Conservation (phyloP, 2,113 vertebrate species). For the Bubo bubo region DNA sequence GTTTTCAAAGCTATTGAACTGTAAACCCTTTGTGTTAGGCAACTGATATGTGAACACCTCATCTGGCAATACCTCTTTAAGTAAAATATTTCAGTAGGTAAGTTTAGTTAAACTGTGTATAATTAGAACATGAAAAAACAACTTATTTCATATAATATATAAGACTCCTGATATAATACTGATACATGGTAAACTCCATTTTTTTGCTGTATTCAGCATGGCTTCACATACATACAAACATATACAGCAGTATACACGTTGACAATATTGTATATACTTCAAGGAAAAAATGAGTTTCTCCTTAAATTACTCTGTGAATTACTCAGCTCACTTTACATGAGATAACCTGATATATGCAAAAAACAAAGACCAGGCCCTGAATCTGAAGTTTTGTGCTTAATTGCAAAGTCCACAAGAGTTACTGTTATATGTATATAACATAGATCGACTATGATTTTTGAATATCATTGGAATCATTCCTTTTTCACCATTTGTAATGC, state of each 20-base stretch:
- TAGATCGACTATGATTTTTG: not conserved
- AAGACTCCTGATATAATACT: not conserved
- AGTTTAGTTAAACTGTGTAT: not conserved
- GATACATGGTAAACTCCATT: not conserved
- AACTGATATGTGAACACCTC: slow-evolving; percentile 27
- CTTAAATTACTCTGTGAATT: not conserved
- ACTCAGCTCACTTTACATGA: not conserved
- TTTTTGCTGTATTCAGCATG: not conserved
- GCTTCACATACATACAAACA: not conserved
- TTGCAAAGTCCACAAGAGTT: not conserved
- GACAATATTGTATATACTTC: not conserved
- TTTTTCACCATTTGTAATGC: not conserved
- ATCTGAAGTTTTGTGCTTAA: not conserved
- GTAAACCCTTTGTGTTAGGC: not conserved
- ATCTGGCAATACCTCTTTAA: not conserved
- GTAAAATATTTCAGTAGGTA: not conserved
- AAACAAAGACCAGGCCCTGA: not conserved
- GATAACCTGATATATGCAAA: not conserved
- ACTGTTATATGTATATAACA: not conserved
- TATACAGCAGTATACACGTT: not conserved
- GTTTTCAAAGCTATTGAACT: slow-evolving; percentile 45
- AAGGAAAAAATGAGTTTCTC: not conserved
- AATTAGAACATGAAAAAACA: not conserved
- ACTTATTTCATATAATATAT: not conserved
- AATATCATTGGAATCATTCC: not conserved